Evolutionary conservation across 2,888 invertebrate species (phyloP), one percentile per base, ranked within the genome.

Genomic region (Drosophila peninsularis): DNA sequence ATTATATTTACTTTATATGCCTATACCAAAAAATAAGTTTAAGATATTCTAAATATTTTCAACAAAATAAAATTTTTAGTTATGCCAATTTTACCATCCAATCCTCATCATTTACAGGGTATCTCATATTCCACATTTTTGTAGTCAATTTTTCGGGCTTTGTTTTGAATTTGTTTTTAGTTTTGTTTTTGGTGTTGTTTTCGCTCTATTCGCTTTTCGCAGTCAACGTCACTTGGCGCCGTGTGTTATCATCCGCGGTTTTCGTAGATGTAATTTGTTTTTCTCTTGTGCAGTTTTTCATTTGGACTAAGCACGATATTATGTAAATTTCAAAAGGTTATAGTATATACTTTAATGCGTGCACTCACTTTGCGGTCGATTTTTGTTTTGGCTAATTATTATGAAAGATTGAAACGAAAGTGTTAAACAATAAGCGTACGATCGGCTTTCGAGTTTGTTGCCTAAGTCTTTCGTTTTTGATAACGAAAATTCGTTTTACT

Each of bases 321-420:
- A 77, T 77, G 74, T 78, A 77, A 77, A 77, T 70, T 47, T 42
- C 10, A n/a, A 39, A 56, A 63, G 58, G 69, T 61, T 55, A 66
- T 63, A 77, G 61, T 74, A 54, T 62, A 62, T 62, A 62, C 49
- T 62, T 64, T 50, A 60, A 69, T 60, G 64, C 77, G 61, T 64
- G 54, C 64, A 49, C 73, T 72, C 58, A 61, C 63, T 68, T 71
- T 41, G 19, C 21, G 47, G 39, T 41, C 10, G 24, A 49, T 39
- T 39, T 57, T 45, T n/a, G 27, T 41, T 49, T n/a, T 45, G 55
- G 13, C 14, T 70, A 30, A 65, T 36, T 62, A 24, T 71, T 71
- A 55, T 61, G 56, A 73, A 56, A 65, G 24, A 42, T 34, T 19
- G 9, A n/a, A 74, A 42, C 44, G 62, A 73, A 77, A 77, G 69